A percentile compares a stretch with the other conserved stretches of the same genome.
Evolutionary conservation across 2,797 vertebrate genomes (phyloP).

Genomic region (Brachymystax lenok): DNA sequence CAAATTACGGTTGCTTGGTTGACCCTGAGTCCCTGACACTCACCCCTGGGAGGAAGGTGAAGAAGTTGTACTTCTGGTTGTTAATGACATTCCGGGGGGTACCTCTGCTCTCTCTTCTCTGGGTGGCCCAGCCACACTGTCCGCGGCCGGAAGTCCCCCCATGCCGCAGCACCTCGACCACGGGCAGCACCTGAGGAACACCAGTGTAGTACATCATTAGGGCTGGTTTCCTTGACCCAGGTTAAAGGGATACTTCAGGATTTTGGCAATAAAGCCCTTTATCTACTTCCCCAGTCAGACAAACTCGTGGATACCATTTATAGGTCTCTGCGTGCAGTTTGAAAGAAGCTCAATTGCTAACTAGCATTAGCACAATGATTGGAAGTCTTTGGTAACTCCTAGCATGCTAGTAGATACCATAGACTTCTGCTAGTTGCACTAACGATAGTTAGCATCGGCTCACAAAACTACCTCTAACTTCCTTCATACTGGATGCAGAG

Average conservation of each 20-base stretch:
- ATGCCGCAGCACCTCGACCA: conserved; percentile 92
- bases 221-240: neutral
- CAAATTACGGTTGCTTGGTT: neutral
- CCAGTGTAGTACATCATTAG: neutral
- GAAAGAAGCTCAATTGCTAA: no score
- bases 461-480: no score
- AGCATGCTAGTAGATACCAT: no score
- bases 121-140: conserved; percentile 97
- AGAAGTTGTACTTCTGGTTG: conserved; percentile 99
- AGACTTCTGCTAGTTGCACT: no score
- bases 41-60: conserved; percentile 95
- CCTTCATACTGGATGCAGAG: no score
- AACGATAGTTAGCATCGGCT: no score
- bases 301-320: no score
- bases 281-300: no score
- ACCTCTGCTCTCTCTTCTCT: conserved; percentile 95
- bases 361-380: no score
- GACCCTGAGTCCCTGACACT: conserved; percentile 53
- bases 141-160: conserved; percentile 89
- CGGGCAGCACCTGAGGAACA: conserved; percentile 84
- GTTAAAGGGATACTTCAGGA: no score
- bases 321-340: neutral
- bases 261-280: no score
- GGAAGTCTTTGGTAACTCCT: no score
- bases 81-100: conserved; percentile 98